A percentile compares a stretch with the other conserved stretches of the same genome.
These are phyloP conservation scores for Siniperca knerii DNA, from an alignment of 2,113 vertebrate species.

Conservation along the genomic window DNA sequence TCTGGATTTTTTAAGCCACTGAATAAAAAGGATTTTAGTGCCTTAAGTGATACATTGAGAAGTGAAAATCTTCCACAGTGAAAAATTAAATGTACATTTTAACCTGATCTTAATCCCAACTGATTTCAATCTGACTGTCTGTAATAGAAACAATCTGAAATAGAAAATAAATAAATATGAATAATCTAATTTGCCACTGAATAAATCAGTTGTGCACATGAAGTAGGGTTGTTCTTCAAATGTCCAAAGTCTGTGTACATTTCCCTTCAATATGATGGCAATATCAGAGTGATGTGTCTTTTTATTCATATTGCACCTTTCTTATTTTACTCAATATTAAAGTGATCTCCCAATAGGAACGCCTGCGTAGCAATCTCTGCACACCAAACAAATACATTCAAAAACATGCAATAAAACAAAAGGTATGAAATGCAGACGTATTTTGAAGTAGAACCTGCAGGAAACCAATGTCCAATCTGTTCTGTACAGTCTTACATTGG, in stretches of 20 bases:
- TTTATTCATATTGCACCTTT: conserved; percentile 42
- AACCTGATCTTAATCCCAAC: neutral
- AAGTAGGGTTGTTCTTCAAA: neutral
- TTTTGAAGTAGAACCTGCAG: conserved; percentile 5
- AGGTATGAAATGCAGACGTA: conserved; percentile 16
- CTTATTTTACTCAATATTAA: conserved; percentile 43
- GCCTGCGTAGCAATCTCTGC: conserved; percentile 5
- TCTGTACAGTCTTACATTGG: neutral
- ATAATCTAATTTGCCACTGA: neutral
- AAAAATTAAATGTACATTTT: neutral
- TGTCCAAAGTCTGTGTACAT: neutral
- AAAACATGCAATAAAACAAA: conserved; percentile 33
- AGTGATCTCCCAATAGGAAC: conserved; percentile 45
- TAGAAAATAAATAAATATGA: neutral
- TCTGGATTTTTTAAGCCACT: conserved; percentile 1
- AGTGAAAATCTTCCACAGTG: neutral
- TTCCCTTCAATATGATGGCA: conserved; percentile 13
- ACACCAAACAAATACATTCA: conserved; percentile 17
- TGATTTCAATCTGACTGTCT: neutral
- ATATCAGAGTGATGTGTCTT: conserved; percentile 3
- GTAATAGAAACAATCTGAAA: neutral
- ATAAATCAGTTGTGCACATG: neutral
- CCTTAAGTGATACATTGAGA: neutral
- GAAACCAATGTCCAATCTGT: conserved; percentile 21
- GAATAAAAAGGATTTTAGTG: neutral